A percentile compares a stretch with the other conserved stretches of the same genome.
Evolutionary conservation across 2,113 vertebrate genomes (phyloP).

Genomic region (Pogonocichla stellata): DNA sequence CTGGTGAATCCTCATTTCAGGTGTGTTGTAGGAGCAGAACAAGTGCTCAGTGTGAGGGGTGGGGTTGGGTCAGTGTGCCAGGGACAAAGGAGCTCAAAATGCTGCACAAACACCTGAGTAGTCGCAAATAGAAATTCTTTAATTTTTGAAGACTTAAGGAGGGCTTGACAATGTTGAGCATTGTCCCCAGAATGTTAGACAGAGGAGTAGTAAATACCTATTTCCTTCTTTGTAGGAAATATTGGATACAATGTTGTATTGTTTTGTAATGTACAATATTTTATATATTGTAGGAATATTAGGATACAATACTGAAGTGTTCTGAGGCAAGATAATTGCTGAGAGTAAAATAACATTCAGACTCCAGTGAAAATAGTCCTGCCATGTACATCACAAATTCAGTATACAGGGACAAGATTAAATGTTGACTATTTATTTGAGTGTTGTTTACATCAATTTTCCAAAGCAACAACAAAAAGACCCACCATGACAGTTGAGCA

Average conservation of each 20-base stretch:
- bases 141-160: not conserved
- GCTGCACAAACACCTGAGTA: not conserved
- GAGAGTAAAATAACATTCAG: not conserved
- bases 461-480: not conserved
- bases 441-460: not conserved
- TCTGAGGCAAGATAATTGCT: not conserved
- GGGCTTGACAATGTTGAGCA: not conserved
- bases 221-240: not conserved
- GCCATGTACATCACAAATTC: not conserved
- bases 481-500: not conserved
- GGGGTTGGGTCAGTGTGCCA: rapidly evolving
- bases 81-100: not conserved
- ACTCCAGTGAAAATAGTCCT: not conserved
- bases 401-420: not conserved
- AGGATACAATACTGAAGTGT: not conserved
- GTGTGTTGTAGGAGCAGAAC: not conserved
- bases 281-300: not conserved
- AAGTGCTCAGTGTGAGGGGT: not conserved
- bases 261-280: too few species aligned
- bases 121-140: not conserved
- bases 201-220: not conserved
- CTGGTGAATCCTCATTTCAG: not conserved
- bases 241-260: not conserved
- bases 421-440: not conserved
- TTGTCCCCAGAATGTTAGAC: not conserved